A percentile compares a stretch with the other conserved stretches of the same genome.
Conservation (phyloP, 2,113 vertebrate species). For the Pelvicachromis taeniatus region DNA sequence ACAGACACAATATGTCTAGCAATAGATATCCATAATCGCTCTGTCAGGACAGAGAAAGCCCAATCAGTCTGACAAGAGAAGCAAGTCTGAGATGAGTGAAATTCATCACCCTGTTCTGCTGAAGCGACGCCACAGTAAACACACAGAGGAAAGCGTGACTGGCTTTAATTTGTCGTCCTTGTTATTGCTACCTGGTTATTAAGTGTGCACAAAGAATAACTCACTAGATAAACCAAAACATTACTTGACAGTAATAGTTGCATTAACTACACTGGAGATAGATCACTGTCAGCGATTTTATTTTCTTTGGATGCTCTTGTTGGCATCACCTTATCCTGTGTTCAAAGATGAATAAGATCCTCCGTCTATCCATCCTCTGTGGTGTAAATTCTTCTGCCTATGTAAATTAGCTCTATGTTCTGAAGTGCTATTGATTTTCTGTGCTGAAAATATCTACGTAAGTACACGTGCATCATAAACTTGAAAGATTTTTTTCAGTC, state of each 20-base stretch:
- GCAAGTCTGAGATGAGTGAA: background rate
- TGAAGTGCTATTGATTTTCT: background rate
- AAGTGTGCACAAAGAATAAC: background rate
- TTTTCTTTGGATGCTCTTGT: background rate
- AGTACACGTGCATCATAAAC: background rate
- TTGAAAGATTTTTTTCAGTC: background rate
- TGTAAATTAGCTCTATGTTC: background rate
- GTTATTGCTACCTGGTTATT: background rate
- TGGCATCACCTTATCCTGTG: background rate
- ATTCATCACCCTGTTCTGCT: slow-evolving; percentile 4
- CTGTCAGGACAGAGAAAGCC: background rate
- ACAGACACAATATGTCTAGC: background rate
- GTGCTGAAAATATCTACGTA: background rate
- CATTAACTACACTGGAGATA: background rate
- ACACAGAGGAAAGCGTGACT: background rate
- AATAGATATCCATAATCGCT: background rate
- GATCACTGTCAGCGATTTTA: background rate
- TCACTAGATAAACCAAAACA: background rate
- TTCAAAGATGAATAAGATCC: background rate
- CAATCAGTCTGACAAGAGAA: background rate
- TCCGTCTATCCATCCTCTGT: background rate
- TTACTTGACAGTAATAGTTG: background rate
- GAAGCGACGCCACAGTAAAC: background rate
- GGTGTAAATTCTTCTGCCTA: background rate
- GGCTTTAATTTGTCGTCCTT: background rate